phyloP scores from a whole-genome alignment of 2,797 vertebrate species.

The Coreius guichenoti region DNA sequence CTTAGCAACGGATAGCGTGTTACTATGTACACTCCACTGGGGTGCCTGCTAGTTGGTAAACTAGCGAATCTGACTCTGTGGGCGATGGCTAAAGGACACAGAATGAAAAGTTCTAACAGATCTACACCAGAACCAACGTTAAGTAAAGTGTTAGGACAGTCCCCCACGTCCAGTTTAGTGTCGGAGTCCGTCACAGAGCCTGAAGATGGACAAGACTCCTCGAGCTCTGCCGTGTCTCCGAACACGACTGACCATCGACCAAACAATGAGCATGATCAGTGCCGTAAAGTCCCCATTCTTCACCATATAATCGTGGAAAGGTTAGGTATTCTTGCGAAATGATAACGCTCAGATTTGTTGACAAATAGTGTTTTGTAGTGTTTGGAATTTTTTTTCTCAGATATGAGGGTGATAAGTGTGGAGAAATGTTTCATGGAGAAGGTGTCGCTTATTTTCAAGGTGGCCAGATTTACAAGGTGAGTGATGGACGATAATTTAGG shows the following conservation, averaged over 20 bases:
- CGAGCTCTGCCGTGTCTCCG: neutral
- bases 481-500: neutral
- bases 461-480: constrained; percentile 85
- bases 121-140: neutral
- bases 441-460: constrained; percentile 84
- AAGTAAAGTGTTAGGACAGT: neutral
- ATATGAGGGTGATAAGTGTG: constrained; percentile 82
- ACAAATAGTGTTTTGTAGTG: neutral
- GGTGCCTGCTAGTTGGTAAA: neutral
- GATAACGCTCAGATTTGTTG: neutral
- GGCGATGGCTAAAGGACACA: constrained; percentile 44
- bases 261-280: neutral
- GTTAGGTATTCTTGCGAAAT: constrained; percentile 66
- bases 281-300: constrained; percentile 65
- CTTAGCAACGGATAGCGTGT: constrained; percentile 59
- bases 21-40: constrained; percentile 58
- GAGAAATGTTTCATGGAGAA: constrained; percentile 81
- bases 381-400: constrained; percentile 70
- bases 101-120: constrained; percentile 12
- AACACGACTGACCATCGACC: neutral
- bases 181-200: constrained; percentile 1
- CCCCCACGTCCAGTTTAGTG: neutral
- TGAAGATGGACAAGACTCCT: neutral
- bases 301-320: constrained; percentile 77
- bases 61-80: neutral